A percentile compares a stretch with the other conserved stretches of the same genome.
These are phyloP conservation scores for Sipha flava DNA, from an alignment of 1,140 invertebrate species.

Conservation along the genomic window DNA sequence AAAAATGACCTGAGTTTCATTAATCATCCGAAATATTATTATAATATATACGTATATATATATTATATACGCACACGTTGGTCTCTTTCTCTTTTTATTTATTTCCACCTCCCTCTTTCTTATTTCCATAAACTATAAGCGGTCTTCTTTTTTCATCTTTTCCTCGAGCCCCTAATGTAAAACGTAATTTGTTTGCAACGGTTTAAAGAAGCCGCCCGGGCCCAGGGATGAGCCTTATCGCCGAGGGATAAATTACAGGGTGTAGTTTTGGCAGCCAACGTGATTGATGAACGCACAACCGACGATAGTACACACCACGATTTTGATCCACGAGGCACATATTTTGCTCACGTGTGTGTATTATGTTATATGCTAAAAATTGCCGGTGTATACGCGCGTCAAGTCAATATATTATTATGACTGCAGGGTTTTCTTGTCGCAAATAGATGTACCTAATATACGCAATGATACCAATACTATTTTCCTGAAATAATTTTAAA, in stretches of 20 bases:
- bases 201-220: constrained; percentile 8
- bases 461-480: no score
- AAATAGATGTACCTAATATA: no score
- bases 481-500: no score
- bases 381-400: no score
- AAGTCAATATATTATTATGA: no score
- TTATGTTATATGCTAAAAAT: not conserved
- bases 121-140: constrained; percentile 27
- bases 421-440: no score
- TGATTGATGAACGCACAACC: not conserved
- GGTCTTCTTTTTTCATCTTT: constrained; percentile 11
- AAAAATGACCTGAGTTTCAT: constrained; percentile 30
- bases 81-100: not conserved
- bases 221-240: constrained; percentile 23
- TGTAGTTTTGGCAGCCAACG: constrained; percentile 12
- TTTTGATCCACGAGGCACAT: not conserved
- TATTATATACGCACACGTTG: not conserved
- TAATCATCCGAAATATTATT: constrained; percentile 27
- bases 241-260: constrained; percentile 31
- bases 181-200: constrained; percentile 31
- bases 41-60: not conserved
- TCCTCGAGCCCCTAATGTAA: constrained; percentile 22
- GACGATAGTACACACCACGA: not conserved
- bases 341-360: not conserved
- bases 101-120: not conserved